Evolutionary conservation across 2,113 vertebrate species (phyloP), one percentile per base, ranked within the genome.

Genomic region (Argyrosomus japonicus): DNA sequence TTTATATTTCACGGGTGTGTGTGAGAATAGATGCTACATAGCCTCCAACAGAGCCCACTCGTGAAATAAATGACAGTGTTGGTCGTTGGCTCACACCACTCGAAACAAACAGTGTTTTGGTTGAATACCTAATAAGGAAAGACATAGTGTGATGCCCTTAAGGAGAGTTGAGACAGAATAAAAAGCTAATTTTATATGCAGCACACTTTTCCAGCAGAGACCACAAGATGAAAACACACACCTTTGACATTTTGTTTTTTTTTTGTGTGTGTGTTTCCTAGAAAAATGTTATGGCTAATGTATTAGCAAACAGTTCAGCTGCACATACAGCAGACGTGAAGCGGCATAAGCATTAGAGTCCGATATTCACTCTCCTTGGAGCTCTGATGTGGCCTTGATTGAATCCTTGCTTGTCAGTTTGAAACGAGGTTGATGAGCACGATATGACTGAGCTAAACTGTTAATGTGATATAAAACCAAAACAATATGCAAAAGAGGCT

Each of bases 1-100:
- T 78, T 65, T 18, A 56, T 32, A 62, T 67, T 50, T 74, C 8
- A 67, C 23, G 80, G 60, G 58, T 62, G 29, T 51, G 27, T 40
- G 48, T 5, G 5, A 15, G 60, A 48, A 67, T 29, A 67, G 32
- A 60, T 50, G 21, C 45, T 32, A 17, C 17, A 29, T 51, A 25
- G 53, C 50, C 25, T 54, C 71, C 57, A 51, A 43, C 25, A 25
- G 8, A 73, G 54, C 48, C 17, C 27, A 6, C 17, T 58, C 11
- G 72, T 51, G 29, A 23, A 72, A 54, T 23, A 73, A 32, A 78
- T 32, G 2, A 68, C 6, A 29, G 23, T 11, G 23, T 62, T 64
- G 57, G 43, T 21, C 63, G 74, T 32, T 78, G 23, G 40, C 54
- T 43, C 14, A 19, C 25, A 23, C 18, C n/a, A 36, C 54, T 61